A percentile compares a stretch with the other conserved stretches of the same genome.
Evolutionary conservation across 2,797 vertebrate species (phyloP).

Genomic region (Lindbergichthys nudifrons): DNA sequence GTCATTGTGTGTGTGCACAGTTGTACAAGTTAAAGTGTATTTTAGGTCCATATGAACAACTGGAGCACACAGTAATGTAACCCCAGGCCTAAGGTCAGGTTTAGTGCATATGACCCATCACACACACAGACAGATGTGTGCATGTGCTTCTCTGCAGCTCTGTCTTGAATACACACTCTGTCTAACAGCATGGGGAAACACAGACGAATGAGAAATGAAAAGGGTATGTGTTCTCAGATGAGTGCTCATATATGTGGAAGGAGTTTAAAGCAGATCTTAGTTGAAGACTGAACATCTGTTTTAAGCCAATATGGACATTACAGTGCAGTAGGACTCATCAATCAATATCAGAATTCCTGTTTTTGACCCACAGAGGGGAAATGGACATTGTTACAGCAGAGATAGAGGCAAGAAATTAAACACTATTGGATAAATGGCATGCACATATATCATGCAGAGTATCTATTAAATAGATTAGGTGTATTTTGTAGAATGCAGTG

Average conservation of each 20-base stretch:
- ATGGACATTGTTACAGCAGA: too few relatives aligned
- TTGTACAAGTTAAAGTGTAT: constrained; percentile 15
- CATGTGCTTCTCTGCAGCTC: not conserved
- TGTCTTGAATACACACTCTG: not conserved
- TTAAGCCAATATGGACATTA: too few relatives aligned
- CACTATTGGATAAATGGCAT: too few relatives aligned
- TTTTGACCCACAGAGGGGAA: too few relatives aligned
- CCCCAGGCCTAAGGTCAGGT: constrained; percentile 67
- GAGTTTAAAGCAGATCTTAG: too few relatives aligned
- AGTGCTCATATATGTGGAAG: not conserved
- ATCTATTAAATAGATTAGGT: too few relatives aligned
- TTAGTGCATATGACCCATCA: constrained; percentile 40
- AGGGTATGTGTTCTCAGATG: not conserved
- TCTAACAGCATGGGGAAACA: not conserved
- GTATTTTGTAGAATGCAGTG: too few relatives aligned
- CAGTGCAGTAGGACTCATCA: too few relatives aligned
- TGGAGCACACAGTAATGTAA: constrained; percentile 66
- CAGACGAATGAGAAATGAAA: not conserved
- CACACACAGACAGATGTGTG: constrained; percentile 36
- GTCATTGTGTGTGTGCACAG: not conserved
- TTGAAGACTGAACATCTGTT: not conserved
- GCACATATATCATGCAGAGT: too few relatives aligned
- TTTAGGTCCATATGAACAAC: constrained; percentile 52
- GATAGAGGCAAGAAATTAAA: too few relatives aligned
- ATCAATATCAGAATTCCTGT: too few relatives aligned